Base-by-base conservation (phyloP, 2,888 invertebrate genomes). In the Leptothorax acervorum region DNA sequence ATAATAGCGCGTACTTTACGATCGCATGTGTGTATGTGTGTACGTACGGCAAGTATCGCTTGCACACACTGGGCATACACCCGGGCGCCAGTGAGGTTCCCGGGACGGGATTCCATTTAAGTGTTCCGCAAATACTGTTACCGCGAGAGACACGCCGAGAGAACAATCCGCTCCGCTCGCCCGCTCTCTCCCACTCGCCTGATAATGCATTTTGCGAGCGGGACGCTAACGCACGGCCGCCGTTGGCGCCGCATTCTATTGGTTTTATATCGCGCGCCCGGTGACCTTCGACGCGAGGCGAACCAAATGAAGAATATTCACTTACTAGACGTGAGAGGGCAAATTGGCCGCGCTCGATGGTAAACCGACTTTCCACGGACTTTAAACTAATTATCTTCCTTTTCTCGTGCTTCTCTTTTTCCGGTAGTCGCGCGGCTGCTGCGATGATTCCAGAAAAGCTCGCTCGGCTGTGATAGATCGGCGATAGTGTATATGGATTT, bases 41-140 rank as follows among this genome's bases (percentile, higher is more conserved):
- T 12, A 31, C 79, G 86, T 65, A 70, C 55, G 82, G 12, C 48
- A 51, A 65, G 89, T 90, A 90, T 90, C 87, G 86, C 66, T 83
- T 81, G 74, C 74, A 55, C 39, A 68, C 55, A 78, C 45, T 39
- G 48, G 84, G 55, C 81, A 75, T 75, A 70, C 71, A 60, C 51
- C 74, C 23, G 60, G 63, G 70, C 78, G 66, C 83, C 85, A 71
- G 51, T 82, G 83, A 83, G 53, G 53, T 78, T 65, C 74, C 83
- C 55, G 85, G 62, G 85, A 86, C 85, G 82, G 87, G 91, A 90
- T 89, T 88, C 87, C 87, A 86, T 90, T 89, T 90, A 90, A 92
- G 93, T 92, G 92, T 92, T 92, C 90, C 84, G 92, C 90, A 92
- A 92, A 92, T 92, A 92, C 91, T 90, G 91, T 92, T 92, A 92